These are phyloP conservation scores for Notodonta ziczac DNA, from an alignment of 2,888 invertebrate genomes.

Conservation along the genomic window DNA sequence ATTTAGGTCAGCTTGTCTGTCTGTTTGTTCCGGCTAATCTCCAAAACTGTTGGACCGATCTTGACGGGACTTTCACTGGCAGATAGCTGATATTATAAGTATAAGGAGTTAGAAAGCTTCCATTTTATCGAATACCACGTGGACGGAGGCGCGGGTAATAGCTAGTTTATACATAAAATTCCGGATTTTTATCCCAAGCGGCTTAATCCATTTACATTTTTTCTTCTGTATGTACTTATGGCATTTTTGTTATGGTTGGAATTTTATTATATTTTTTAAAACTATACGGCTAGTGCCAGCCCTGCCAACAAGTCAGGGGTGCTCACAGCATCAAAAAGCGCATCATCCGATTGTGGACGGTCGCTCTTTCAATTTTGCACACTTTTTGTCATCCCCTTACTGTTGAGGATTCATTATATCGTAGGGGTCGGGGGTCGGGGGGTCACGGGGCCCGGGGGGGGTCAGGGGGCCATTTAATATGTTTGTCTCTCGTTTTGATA, in stretches of 20 bases:
- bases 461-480: constrained; percentile 7
- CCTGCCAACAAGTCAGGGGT: constrained; percentile 46
- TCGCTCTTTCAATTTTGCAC: constrained; percentile 42
- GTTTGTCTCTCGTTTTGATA: constrained; percentile 7
- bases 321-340: constrained; percentile 62
- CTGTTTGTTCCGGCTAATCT: too few species aligned
- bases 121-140: too few species aligned
- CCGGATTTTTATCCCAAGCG: too few species aligned
- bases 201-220: too few species aligned
- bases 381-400: constrained; percentile 37
- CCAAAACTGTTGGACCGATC: too few species aligned
- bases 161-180: too few species aligned
- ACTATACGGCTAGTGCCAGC: constrained; percentile 31
- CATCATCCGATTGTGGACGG: constrained; percentile 70
- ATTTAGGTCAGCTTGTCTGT: too few species aligned
- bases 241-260: too few species aligned
- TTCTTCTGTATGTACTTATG: too few species aligned
- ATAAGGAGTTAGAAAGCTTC: too few species aligned
- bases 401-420: constrained; percentile 36
- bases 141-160: too few species aligned
- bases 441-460: neutral
- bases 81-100: neutral
- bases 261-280: neutral
- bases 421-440: neutral
- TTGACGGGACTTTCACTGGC: too few species aligned